A percentile compares a stretch with the other conserved stretches of the same genome.
phyloP scores from a whole-genome alignment of 2,888 invertebrate genomes.

The Galeopsomyia nigrocyanea region DNA sequence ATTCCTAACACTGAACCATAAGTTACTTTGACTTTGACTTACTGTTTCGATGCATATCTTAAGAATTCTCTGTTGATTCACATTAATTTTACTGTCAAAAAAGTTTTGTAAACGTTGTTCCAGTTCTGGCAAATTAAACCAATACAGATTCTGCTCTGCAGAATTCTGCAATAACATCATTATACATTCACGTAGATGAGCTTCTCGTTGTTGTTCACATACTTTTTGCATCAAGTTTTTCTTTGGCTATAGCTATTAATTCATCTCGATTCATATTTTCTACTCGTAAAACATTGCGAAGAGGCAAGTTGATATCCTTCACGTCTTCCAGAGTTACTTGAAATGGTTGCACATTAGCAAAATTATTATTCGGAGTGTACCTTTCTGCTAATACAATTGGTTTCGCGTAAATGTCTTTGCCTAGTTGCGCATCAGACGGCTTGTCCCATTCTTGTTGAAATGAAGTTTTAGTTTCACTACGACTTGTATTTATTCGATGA shows the following conservation, averaged over 20 bases:
- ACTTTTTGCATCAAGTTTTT: not conserved
- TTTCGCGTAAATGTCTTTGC: conserved; percentile 6
- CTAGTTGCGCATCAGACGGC: not conserved
- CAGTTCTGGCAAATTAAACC: not conserved
- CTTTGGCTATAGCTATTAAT: not conserved
- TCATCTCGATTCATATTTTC: not conserved
- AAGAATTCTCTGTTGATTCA: not conserved
- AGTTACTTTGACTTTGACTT: not conserved
- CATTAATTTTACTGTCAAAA: not conserved
- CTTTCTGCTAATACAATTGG: not conserved
- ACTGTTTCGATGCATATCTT: not conserved
- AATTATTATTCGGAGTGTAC: not conserved
- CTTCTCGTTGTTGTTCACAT: not conserved
- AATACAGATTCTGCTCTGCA: not conserved
- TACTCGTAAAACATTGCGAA: not conserved
- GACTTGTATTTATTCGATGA: conserved; percentile 10
- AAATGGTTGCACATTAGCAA: not conserved
- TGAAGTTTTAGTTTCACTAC: conserved; percentile 12
- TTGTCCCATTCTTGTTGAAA: conserved; percentile 15
- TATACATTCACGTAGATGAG: not conserved
- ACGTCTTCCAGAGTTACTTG: not conserved
- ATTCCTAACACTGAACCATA: conserved; percentile 7
- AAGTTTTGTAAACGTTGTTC: not conserved
- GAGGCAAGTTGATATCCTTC: not conserved
- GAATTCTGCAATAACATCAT: not conserved